A percentile compares a stretch with the other conserved stretches of the same genome.
These are phyloP conservation scores for Chaetodon trifasciatus DNA, from an alignment of 2,797 vertebrate species.

Conservation along the genomic window DNA sequence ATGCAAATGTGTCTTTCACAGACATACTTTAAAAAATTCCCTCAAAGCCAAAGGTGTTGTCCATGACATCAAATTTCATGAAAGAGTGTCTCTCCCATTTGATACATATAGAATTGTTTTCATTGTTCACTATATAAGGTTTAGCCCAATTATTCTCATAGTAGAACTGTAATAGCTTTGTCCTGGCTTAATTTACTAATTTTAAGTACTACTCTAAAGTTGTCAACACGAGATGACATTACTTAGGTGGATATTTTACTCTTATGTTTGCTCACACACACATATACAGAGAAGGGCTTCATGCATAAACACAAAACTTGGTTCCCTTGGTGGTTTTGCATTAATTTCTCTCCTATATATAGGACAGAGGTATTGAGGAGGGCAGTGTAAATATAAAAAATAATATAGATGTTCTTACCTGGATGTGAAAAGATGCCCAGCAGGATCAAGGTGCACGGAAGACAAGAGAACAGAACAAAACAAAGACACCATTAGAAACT, in stretches of 20 bases:
- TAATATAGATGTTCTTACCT: conserved; percentile 57
- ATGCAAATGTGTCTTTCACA: not conserved
- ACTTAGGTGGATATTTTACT: not conserved
- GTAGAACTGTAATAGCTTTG: not conserved
- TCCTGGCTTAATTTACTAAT: not conserved
- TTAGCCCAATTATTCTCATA: not conserved
- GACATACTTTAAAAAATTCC: not conserved
- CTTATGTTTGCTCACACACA: not conserved
- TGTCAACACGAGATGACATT: not conserved
- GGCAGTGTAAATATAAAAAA: not conserved
- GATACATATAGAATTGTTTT: not conserved
- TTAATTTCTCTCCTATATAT: not conserved
- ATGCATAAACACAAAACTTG: not conserved
- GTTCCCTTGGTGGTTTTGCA: not conserved
- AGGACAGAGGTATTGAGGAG: not conserved
- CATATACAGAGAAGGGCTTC: not conserved
- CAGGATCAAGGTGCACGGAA: conserved; percentile 23
- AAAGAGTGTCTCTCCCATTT: not conserved
- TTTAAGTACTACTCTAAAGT: not conserved
- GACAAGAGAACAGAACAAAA: conserved; percentile 37
- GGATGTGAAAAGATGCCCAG: conserved; percentile 30
- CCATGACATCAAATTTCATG: too few species aligned
- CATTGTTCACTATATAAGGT: not conserved
- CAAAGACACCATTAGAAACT: conserved; percentile 39
- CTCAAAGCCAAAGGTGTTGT: not conserved